Evolutionary conservation across 2,797 vertebrate genomes (phyloP).

Genomic region (Glossophaga mutica): DNA sequence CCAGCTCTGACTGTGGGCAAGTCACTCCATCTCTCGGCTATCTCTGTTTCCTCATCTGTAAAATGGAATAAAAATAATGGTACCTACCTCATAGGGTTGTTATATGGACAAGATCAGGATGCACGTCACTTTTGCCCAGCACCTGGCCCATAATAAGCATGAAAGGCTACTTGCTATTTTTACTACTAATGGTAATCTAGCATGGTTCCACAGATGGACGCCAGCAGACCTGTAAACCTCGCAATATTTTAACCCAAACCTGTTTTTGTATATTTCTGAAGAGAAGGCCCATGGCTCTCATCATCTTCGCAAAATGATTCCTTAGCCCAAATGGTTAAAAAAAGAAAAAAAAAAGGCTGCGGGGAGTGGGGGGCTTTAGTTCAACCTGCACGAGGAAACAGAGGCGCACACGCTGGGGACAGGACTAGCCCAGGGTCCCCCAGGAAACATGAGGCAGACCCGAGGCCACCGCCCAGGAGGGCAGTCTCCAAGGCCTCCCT

Average conservation of each 20-base stretch:
- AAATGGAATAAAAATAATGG: not conserved
- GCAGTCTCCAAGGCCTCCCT: not conserved
- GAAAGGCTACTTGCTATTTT: not conserved
- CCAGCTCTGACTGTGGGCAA: slow-evolving; percentile 1
- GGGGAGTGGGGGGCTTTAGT: not conserved
- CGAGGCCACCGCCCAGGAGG: not conserved
- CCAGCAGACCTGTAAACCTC: not conserved
- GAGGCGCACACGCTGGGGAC: not conserved
- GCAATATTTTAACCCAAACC: slow-evolving; percentile 37
- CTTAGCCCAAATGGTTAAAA: not conserved
- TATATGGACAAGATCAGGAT: not conserved
- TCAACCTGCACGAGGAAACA: not conserved
- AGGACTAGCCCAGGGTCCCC: not conserved
- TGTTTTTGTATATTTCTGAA: not conserved
- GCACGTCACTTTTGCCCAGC: not conserved
- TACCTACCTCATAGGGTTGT: not conserved
- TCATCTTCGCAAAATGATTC: slow-evolving; percentile 36
- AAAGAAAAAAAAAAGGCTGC: not conserved
- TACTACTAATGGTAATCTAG: not conserved
- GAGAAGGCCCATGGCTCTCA: not conserved
- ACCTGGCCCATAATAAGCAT: not conserved
- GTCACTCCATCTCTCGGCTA: not conserved
- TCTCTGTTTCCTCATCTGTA: slow-evolving; percentile 34
- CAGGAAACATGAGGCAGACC: not conserved
- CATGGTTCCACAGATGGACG: not conserved